These are phyloP conservation scores for Trematocara caparti DNA, from an alignment of 2,797 vertebrate species.

Conservation along the genomic window DNA sequence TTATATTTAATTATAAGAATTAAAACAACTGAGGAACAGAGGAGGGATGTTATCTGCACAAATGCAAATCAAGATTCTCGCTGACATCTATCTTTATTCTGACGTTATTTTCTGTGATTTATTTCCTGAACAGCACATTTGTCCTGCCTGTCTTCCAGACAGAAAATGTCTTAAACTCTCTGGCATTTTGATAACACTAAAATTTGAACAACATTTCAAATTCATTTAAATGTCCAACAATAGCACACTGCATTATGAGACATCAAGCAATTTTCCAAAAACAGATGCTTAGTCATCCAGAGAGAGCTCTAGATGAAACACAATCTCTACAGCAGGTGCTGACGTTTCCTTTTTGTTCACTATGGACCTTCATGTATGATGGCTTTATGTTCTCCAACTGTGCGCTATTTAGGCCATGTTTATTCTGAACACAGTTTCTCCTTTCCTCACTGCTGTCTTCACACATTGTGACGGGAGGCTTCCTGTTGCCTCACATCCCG, in stretches of 20 bases:
- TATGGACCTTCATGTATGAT: neutral
- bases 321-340: constrained; percentile 22
- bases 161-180: neutral
- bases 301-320: neutral
- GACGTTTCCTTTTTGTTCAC: constrained; percentile 12
- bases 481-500: constrained; percentile 70
- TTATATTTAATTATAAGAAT: neutral
- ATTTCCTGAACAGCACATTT: neutral
- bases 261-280: constrained; percentile 5
- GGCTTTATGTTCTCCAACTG: constrained; percentile 23
- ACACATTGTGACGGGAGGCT: constrained; percentile 55
- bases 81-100: neutral
- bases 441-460: constrained; percentile 44
- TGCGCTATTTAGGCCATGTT: constrained; percentile 27
- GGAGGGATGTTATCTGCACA: neutral
- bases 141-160: neutral
- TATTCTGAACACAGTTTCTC: constrained; percentile 36
- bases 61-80: neutral
- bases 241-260: neutral
- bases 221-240: neutral
- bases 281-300: neutral
- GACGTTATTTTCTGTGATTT: neutral
- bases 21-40: neutral
- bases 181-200: neutral
- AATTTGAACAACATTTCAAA: neutral